phyloP scores from a whole-genome alignment of 1,140 invertebrate species.

The Temnothorax longispinosus region DNA sequence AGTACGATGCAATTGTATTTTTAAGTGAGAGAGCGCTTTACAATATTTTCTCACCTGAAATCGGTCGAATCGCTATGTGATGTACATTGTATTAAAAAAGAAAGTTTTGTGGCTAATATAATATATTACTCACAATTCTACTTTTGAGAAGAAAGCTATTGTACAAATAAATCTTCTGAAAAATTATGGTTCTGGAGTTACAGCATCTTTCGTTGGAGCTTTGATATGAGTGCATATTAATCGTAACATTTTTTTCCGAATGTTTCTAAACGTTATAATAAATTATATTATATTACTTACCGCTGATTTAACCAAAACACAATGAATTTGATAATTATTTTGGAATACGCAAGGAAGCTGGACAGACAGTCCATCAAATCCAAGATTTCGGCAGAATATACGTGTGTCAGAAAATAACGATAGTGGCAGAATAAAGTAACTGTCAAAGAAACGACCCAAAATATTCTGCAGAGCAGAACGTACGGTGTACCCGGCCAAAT shows the following conservation, averaged over 20 bases:
- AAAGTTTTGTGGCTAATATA: neutral
- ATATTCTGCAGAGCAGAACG: conserved; percentile 19
- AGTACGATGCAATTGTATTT: neutral
- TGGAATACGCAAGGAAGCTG: neutral
- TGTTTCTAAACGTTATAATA: neutral
- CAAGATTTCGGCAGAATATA: neutral
- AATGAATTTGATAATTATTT: conserved; percentile 25
- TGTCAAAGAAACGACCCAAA: conserved; percentile 7
- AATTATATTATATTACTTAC: conserved; percentile 14
- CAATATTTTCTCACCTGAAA: neutral
- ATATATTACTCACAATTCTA: neutral
- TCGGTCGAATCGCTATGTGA: neutral
- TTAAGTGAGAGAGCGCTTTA: neutral
- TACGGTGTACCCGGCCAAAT: conserved; percentile 8
- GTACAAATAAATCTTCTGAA: neutral
- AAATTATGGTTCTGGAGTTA: neutral
- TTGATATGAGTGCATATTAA: neutral
- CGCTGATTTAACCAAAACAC: conserved; percentile 35
- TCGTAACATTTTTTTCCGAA: neutral
- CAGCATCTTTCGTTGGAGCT: neutral
- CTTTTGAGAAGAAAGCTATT: neutral
- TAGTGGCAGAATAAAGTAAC: neutral
- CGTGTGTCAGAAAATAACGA: conserved; percentile 12
- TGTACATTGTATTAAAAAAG: neutral
- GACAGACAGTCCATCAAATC: conserved; percentile 24